Percentiles rank a stretch among this genome's conserved stretches.
Evolutionary conservation across 2,888 invertebrate species (phyloP).

Genomic region (Leptopilina myrica): DNA sequence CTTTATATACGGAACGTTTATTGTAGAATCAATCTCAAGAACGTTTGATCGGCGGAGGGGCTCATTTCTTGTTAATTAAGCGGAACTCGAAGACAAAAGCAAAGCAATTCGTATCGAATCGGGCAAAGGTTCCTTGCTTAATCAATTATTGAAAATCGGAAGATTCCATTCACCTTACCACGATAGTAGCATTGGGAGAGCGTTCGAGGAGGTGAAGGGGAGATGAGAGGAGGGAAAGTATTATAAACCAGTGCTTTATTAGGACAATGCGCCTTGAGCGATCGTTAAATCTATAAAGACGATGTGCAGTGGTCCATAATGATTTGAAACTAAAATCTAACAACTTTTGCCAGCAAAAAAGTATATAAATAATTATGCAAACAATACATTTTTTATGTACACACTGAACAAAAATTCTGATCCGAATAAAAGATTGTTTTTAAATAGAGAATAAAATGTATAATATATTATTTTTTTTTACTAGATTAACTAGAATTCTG

Average conservation of each 20-base stretch:
- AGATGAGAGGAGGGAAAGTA: background rate
- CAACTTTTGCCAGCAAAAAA: constrained; percentile 55
- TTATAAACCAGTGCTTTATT: constrained; percentile 24
- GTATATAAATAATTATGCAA: no score
- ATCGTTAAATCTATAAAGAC: constrained; percentile 55
- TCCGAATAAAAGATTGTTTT: no score
- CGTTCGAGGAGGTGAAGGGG: no score
- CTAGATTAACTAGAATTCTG: no score
- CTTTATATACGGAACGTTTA: background rate
- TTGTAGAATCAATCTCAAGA: constrained; percentile 16
- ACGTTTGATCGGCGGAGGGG: constrained; percentile 1
- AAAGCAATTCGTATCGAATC: constrained; percentile 12
- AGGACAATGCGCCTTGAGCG: constrained; percentile 45
- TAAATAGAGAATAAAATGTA: no score
- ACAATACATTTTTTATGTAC: no score
- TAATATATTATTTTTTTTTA: no score
- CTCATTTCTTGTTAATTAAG: constrained; percentile 25
- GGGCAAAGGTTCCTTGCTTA: constrained; percentile 8
- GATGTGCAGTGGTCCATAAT: constrained; percentile 51
- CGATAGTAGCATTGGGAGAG: constrained; percentile 4
- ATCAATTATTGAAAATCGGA: constrained; percentile 39
- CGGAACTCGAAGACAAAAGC: constrained; percentile 12
- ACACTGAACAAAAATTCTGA: no score
- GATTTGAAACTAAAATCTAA: constrained; percentile 54
- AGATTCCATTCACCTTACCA: constrained; percentile 1